Conservation (phyloP, 2,888 invertebrate species). For the Drepanosiphum platanoidis region DNA sequence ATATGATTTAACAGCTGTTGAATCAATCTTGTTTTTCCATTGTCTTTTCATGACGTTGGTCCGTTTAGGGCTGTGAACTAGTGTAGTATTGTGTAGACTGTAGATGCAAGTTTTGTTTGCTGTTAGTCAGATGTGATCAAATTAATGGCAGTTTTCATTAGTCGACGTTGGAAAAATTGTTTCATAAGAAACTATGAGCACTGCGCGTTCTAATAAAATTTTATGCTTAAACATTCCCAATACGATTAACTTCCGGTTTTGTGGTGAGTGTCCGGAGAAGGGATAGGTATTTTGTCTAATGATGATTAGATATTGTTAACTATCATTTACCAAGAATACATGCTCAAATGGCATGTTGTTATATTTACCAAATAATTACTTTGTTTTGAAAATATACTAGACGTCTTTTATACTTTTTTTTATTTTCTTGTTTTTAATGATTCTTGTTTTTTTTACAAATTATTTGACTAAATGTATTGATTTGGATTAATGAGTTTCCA, state of each 20-base stretch:
- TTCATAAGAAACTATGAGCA: constrained; percentile 27
- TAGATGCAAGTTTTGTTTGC: constrained; percentile 2
- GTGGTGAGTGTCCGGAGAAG: constrained; percentile 45
- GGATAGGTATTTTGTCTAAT: constrained; percentile 13
- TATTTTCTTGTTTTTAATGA: background rate
- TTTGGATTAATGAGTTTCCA: background rate
- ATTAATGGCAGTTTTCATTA: constrained; percentile 3
- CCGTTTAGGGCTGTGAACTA: constrained; percentile 30
- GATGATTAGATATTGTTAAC: constrained; percentile 26
- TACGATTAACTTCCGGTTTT: constrained; percentile 51
- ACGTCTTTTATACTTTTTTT: background rate
- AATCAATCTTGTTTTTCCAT: constrained; percentile 60
- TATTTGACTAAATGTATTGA: background rate
- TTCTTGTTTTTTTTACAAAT: background rate
- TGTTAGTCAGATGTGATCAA: background rate
- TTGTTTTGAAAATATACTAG: constrained; percentile 2
- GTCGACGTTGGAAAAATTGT: background rate
- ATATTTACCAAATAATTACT: background rate
- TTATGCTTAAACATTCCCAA: constrained; percentile 23
- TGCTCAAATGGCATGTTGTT: background rate
- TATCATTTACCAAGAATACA: background rate
- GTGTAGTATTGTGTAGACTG: background rate
- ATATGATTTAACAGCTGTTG: constrained; percentile 61
- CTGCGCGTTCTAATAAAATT: background rate
- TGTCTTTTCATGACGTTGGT: constrained; percentile 59